Evolutionary conservation across 2,888 invertebrate species (phyloP).

Genomic region (Limnephilus rhombicus): DNA sequence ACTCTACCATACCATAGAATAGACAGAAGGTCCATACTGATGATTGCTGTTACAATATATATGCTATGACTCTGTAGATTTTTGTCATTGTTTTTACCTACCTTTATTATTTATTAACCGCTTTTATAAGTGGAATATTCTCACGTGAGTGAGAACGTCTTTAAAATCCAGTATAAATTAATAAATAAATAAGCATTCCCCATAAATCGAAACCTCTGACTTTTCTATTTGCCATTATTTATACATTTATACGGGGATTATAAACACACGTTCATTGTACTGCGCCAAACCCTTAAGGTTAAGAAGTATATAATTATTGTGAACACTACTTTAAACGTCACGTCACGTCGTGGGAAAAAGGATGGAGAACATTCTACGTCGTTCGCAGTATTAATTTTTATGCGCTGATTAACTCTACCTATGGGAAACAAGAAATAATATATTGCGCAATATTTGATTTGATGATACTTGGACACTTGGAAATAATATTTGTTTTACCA

Average conservation of each 20-base stretch:
- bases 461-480: neutral
- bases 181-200: neutral
- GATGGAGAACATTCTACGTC: neutral
- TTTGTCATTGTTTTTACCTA: no score
- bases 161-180: no score
- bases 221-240: neutral
- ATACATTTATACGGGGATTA: neutral
- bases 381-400: neutral
- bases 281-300: slow-evolving; percentile 20
- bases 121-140: no score
- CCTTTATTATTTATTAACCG: no score
- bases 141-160: no score
- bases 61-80: no score
- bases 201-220: neutral
- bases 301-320: neutral
- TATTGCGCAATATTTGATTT: neutral
- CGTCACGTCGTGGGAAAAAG: slow-evolving; percentile 3
- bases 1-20: no score
- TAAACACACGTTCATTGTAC: neutral
- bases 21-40: no score
- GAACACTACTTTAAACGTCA: neutral
- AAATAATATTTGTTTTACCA: neutral
- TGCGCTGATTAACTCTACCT: neutral
- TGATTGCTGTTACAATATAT: no score
- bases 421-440: neutral